Base-by-base conservation (phyloP, 2,113 vertebrate species). In the Fregetta grallaria region DNA sequence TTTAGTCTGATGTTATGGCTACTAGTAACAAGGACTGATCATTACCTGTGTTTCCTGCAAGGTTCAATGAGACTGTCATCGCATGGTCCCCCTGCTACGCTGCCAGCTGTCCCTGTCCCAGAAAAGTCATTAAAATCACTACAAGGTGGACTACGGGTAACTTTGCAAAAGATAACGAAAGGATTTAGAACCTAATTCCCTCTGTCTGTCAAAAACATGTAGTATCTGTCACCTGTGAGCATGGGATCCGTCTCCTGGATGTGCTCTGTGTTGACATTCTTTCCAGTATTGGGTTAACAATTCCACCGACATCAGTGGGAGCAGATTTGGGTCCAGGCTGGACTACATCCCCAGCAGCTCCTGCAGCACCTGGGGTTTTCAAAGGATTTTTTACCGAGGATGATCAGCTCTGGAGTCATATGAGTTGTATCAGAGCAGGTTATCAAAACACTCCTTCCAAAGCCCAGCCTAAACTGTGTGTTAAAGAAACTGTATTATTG, bases 111-210 rank as follows among this genome's bases (percentile, higher is more conserved):
- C 77, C 87, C 93, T 29, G 36, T 6, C 95, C 78, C 82, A 62
- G 92, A 80, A 70, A 94, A 93, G 75, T 63, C 90, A 93, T 94
- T 92, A 88, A 95, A 92, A 87, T 92, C 83, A 52, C 52, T 42
- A 29, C 63, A 29, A 55, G 93, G 86, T 61, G 86, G 76, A 75
- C 76, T 80, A 20, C 0, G 20, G 89, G 93, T 10, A 89, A 81
- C 80, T 87, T 55, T 25, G 66, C 34, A 32, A 10, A 56, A 86
- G 92, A 77, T 88, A 93, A 59, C n/a, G 0, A 4, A 18, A 49
- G 91, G 94, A 86, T 94, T 94, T 92, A 88, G 91, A 75, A 52
- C 13, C 75, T 34, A 78, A 94, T 93, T 96, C 77, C 74, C 44
- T 44, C 63, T 47, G 82, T 32, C 83, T 76, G 91, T 92, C 94